These are phyloP conservation scores for Dioctria linearis DNA, from an alignment of 2,888 invertebrate genomes.

Conservation along the genomic window DNA sequence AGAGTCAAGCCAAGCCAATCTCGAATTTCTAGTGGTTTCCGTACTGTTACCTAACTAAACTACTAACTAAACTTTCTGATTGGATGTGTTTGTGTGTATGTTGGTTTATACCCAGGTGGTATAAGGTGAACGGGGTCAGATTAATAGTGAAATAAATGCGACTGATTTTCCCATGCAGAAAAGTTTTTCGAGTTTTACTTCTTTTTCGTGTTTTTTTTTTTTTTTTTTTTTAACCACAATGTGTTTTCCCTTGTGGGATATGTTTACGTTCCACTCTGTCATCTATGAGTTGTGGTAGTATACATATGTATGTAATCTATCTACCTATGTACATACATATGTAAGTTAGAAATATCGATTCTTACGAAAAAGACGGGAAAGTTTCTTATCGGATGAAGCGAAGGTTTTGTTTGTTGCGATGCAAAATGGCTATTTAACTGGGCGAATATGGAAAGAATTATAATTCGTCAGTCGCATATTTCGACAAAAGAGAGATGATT, in stretches of 20 bases:
- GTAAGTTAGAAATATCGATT: slow-evolving; percentile 6
- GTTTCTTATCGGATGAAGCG: no score
- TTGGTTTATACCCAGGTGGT: background rate
- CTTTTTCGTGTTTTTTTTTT: slow-evolving; percentile 2
- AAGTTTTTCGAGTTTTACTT: background rate
- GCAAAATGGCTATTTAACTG: no score
- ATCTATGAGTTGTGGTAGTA: no score
- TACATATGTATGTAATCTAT: no score
- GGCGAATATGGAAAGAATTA: no score
- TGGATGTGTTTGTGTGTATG: no score
- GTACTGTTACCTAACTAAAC: slow-evolving; percentile 10
- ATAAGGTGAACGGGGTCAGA: background rate
- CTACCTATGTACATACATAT: background rate
- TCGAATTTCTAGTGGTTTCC: background rate
- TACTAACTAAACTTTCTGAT: no score
- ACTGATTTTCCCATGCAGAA: slow-evolving; percentile 16
- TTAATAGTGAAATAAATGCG: slow-evolving; percentile 27
- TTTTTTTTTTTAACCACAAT: slow-evolving; percentile 7
- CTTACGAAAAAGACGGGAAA: no score
- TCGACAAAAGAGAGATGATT: no score
- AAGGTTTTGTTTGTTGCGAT: no score
- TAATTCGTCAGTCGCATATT: no score
- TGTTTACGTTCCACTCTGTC: background rate
- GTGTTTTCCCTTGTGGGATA: background rate
- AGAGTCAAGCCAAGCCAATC: no score